Conservation (phyloP, 2,888 invertebrate genomes). For the Epistrophe grossulariae region DNA sequence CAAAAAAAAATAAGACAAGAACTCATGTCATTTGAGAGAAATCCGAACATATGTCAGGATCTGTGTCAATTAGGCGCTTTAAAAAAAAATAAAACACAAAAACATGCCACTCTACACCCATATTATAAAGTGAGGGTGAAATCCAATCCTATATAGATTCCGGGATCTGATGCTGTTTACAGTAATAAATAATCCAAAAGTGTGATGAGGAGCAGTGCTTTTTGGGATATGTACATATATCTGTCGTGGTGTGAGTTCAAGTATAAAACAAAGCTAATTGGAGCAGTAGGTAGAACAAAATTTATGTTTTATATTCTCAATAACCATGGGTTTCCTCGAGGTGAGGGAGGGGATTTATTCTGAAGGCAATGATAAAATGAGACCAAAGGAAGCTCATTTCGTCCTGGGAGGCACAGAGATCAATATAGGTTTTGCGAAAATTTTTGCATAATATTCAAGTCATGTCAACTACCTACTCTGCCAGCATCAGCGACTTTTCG, state of each 20-base stretch:
- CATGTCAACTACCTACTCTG: constrained; percentile 3
- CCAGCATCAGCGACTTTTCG: constrained; percentile 47
- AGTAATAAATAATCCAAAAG: constrained; percentile 72
- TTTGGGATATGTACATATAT: constrained; percentile 36
- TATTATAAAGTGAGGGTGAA: constrained; percentile 56
- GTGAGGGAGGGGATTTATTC: constrained; percentile 1
- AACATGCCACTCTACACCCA: constrained; percentile 37
- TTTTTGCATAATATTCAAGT: constrained; percentile 25
- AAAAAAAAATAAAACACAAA: constrained; percentile 66
- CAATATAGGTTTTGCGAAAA: constrained; percentile 6
- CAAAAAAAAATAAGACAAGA: constrained; percentile 24
- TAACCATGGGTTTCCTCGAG: constrained; percentile 37
- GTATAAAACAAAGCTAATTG: constrained; percentile 71
- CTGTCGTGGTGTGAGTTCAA: constrained; percentile 49
- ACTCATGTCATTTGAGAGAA: constrained; percentile 65
- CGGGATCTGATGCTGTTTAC: constrained; percentile 52
- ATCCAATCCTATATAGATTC: constrained; percentile 55
- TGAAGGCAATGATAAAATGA: constrained; percentile 41
- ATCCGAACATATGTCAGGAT: constrained; percentile 75
- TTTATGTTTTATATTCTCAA: constrained; percentile 33
- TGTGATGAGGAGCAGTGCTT: constrained; percentile 63
- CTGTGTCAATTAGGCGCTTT: constrained; percentile 76
- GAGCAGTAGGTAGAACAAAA: constrained; percentile 55
- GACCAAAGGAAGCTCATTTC: constrained; percentile 3
- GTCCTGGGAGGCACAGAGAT: constrained; percentile 17